Base-by-base conservation (phyloP, 2,888 invertebrate genomes). In the Chrysolina oricalcia region DNA sequence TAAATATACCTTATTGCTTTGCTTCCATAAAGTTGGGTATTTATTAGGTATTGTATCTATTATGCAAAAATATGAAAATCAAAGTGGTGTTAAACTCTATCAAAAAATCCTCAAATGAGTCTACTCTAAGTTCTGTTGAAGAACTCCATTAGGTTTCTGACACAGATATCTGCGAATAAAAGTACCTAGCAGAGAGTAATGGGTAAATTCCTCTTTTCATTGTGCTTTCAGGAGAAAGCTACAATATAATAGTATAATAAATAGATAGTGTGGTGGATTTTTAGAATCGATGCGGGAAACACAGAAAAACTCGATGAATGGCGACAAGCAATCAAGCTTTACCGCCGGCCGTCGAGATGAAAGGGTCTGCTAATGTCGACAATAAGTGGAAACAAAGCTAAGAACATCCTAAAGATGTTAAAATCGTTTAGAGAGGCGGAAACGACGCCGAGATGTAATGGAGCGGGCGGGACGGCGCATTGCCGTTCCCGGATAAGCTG, bases 321-420 rank as follows among this genome's bases (percentile, higher is more conserved):
- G 19, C 56, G 41, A 68, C 68, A 66, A 27, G 63, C 72, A 66
- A 72, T 74, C 66, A 74, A 41, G 48, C 64, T 66, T n/a, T 27
- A 27, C 21, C 15, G 48, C 50, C 66, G 66, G 48, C 50, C 66
- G 66, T 67, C 68, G 67, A 72, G 69, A 35, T 35, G 35, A 56
- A 72, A 66, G 64, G 40, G n/a, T 53, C 68, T 23, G 63, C 72
- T 74, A 74, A 76, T 67, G 76, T 74, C 80, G 80, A 81, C 80
- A 82, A 79, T 79, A 84, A 81, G 80, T 78, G 79, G 77, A 82
- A 84, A 84, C 83, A 83, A 82, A 83, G 82, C 83, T 81, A 81
- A 82, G 82, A 82, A 84, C 84, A 84, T 85, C 85, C 84, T 86
- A 85, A 85, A 86, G 86, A 87, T 83, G 85, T 86, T 86, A 86